These are phyloP conservation scores for Rhopalosiphum maidis DNA, from an alignment of 1,140 invertebrate species.

Conservation along the genomic window DNA sequence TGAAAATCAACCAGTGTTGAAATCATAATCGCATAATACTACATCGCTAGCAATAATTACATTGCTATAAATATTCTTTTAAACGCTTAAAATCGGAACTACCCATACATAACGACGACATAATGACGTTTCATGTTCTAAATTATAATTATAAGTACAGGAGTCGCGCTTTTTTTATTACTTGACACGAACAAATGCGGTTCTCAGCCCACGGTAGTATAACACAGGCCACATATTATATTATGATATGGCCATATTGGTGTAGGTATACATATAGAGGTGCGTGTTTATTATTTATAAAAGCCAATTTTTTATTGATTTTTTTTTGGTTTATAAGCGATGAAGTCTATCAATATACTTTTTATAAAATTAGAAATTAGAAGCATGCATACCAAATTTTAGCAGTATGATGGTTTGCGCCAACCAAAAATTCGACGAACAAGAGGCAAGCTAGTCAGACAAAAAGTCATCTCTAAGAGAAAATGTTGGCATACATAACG, in stretches of 20 bases:
- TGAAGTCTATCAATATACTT: neutral
- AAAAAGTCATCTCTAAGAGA: neutral
- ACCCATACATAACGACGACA: neutral
- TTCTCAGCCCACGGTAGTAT: neutral
- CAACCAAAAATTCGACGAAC: neutral
- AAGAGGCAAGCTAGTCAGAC: neutral
- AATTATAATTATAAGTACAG: neutral
- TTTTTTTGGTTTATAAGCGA: neutral
- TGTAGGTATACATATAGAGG: neutral
- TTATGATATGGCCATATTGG: neutral
- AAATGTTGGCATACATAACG: neutral
- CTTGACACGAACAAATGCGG: neutral
- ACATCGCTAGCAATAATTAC: neutral
- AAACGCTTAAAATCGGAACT: neutral
- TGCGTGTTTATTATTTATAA: neutral
- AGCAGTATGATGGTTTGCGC: neutral
- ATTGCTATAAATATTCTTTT: constrained; percentile 9
- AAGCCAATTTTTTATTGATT: neutral
- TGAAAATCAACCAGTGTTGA: neutral
- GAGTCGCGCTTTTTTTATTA: neutral
- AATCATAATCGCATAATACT: neutral
- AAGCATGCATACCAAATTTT: neutral
- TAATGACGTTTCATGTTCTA: neutral
- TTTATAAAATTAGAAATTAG: neutral
- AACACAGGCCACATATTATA: neutral